These are phyloP conservation scores for Gymnocephalus cernua DNA, from an alignment of 2,113 vertebrate genomes.

Conservation along the genomic window DNA sequence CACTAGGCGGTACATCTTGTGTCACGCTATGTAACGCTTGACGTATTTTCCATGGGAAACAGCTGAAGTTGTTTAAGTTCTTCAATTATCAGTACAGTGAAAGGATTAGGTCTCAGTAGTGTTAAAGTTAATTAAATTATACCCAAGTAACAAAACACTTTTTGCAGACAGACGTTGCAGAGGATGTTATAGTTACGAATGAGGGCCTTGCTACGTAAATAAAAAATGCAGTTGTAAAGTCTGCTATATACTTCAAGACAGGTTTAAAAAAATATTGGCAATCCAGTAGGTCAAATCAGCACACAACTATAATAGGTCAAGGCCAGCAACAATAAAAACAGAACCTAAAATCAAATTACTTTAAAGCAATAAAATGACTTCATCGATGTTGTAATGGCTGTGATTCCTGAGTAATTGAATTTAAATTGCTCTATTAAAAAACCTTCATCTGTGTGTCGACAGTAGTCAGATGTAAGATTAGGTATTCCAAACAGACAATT, in stretches of 20 bases:
- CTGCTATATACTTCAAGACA: background rate
- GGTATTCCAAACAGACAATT: constrained; percentile 48
- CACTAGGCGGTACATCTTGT: background rate
- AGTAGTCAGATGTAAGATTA: constrained; percentile 46
- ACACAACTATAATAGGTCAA: constrained; percentile 26
- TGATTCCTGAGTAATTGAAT: constrained; percentile 64
- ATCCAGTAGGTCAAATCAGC: constrained; percentile 1
- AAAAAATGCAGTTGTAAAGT: background rate
- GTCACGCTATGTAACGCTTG: background rate
- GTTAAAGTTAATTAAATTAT: background rate
- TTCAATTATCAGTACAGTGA: background rate
- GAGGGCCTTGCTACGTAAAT: background rate
- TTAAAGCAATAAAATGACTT: constrained; percentile 51
- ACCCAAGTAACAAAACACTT: background rate
- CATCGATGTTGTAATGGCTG: constrained; percentile 14
- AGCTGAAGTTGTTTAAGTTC: background rate
- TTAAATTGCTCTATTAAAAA: constrained; percentile 76
- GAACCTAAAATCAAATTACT: constrained; percentile 41
- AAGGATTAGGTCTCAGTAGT: background rate
- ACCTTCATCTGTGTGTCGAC: constrained; percentile 41
- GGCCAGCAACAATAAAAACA: constrained; percentile 30
- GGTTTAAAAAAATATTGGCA: background rate
- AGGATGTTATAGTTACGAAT: background rate
- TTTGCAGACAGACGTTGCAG: background rate
- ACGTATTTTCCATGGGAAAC: background rate